Evolutionary conservation across 2,797 vertebrate genomes (phyloP).

Genomic region (Acomys russatus): DNA sequence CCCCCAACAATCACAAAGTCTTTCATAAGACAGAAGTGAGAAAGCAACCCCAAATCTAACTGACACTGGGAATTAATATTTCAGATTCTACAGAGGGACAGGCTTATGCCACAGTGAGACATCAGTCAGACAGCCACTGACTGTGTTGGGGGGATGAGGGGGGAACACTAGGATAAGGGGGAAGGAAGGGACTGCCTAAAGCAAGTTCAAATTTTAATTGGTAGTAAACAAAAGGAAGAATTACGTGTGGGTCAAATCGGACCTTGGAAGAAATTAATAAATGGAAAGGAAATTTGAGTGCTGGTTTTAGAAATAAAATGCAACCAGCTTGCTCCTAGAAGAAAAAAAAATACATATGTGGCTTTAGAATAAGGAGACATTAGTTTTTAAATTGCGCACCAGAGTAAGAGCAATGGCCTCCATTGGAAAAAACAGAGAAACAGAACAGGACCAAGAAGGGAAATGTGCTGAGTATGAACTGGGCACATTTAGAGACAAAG

Average conservation of each 20-base stretch:
- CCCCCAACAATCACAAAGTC: slow-evolving; percentile 22
- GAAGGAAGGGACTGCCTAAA: slow-evolving; percentile 51
- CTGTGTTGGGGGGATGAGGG: not conserved
- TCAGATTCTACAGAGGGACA: slow-evolving; percentile 57
- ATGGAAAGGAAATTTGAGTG: slow-evolving; percentile 23
- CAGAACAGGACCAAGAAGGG: not conserved
- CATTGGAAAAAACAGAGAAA: not conserved
- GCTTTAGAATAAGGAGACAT: not conserved
- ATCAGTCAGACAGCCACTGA: not conserved
- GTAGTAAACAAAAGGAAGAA: slow-evolving; percentile 63
- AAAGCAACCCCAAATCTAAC: slow-evolving; percentile 35
- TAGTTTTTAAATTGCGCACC: slow-evolving; percentile 17
- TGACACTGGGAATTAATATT: slow-evolving; percentile 70
- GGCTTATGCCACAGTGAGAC: not conserved
- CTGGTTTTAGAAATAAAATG: not conserved
- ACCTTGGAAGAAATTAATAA: slow-evolving; percentile 53
- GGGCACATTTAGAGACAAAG: not conserved
- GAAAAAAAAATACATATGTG: not conserved
- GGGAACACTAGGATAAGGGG: not conserved
- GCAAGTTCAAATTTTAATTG: slow-evolving; percentile 76
- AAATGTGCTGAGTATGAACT: not conserved
- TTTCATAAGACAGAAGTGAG: not conserved
- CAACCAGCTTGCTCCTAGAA: not conserved
- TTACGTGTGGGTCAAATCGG: slow-evolving; percentile 32
- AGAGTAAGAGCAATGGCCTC: not conserved